Conservation (phyloP, 2,797 vertebrate genomes). For the Falco novaeseelandiae region DNA sequence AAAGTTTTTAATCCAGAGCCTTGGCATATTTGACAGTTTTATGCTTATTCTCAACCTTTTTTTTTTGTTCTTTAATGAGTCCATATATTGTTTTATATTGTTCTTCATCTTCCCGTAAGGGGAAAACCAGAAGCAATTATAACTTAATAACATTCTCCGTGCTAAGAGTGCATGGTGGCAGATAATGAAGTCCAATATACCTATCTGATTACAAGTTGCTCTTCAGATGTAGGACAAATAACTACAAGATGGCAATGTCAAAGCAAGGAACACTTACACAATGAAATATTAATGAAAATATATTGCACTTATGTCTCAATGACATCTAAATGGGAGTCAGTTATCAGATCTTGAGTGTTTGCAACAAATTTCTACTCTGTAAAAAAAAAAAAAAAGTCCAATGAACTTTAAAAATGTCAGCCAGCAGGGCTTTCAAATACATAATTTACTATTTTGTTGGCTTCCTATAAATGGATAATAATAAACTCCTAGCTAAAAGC, state of each 20-base stretch:
- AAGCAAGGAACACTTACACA: slow-evolving; percentile 51
- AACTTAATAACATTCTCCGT: slow-evolving; percentile 44
- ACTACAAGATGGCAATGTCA: slow-evolving; percentile 65
- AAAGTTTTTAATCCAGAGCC: not conserved
- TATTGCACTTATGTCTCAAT: slow-evolving; percentile 59
- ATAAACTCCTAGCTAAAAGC: slow-evolving; percentile 71
- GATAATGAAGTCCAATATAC: slow-evolving; percentile 63
- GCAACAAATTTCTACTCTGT: slow-evolving; percentile 57
- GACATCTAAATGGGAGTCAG: slow-evolving; percentile 72
- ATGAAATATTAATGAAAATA: slow-evolving; percentile 77
- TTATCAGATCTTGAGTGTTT: slow-evolving; percentile 68
- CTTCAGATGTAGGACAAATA: slow-evolving; percentile 65
- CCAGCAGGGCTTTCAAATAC: slow-evolving; percentile 73
- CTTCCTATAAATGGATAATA: slow-evolving; percentile 74
- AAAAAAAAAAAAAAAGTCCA: slow-evolving; percentile 43
- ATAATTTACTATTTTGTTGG: slow-evolving; percentile 79
- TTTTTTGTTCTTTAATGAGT: not conserved
- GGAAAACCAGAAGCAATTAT: slow-evolving; percentile 42
- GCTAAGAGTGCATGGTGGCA: slow-evolving; percentile 39
- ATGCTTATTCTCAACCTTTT: not conserved
- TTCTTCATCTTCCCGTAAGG: slow-evolving; percentile 13
- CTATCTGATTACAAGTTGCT: slow-evolving; percentile 63
- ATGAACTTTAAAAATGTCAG: slow-evolving; percentile 81
- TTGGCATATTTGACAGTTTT: not conserved
- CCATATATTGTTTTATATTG: not conserved